Base-by-base conservation (phyloP, 2,888 invertebrate genomes). In the Piscicola geometra region DNA sequence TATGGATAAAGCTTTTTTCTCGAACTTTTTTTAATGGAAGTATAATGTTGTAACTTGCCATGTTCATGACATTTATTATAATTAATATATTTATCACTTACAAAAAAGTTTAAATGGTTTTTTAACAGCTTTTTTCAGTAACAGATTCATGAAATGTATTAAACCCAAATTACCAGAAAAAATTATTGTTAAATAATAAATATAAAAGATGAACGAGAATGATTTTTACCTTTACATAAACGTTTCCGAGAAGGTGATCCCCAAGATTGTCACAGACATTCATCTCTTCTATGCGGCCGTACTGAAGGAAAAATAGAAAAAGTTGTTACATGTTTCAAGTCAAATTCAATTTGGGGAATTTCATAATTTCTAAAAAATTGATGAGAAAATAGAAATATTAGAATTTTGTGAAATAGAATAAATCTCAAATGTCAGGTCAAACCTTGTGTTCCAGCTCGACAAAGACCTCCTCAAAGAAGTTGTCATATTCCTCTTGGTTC, bases 281-380 rank as follows among this genome's bases (percentile, higher is more conserved):
- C 96, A 99, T 98, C 87, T 99, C 99, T 86, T 99, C 99, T 82
- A 99, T 98, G 87, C 98, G 97, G 0, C 99, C 99, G 87, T 99
- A 99, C 88, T 88, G 35, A 73, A 73, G 30, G n/a, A 15, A 64
- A 64, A n/a, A n/a, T n/a, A n/a, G n/a, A n/a, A n/a, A n/a, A n/a
- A n/a, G n/a, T n/a, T n/a, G n/a, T n/a, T n/a, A n/a, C n/a, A n/a
- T n/a, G n/a, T n/a, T n/a, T n/a, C n/a, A n/a, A n/a, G n/a, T n/a
- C n/a, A n/a, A n/a, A n/a, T n/a, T n/a, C n/a, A n/a, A n/a, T n/a
- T n/a, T n/a, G n/a, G n/a, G n/a, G n/a, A n/a, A n/a, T n/a, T n/a
- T n/a, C n/a, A n/a, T n/a, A n/a, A n/a, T n/a, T n/a, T n/a, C n/a
- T n/a, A n/a, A n/a, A n/a, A n/a, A n/a, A n/a, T n/a, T n/a, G n/a